Base-by-base conservation (phyloP, 2,113 vertebrate species). In the Lophotis ruficrista region DNA sequence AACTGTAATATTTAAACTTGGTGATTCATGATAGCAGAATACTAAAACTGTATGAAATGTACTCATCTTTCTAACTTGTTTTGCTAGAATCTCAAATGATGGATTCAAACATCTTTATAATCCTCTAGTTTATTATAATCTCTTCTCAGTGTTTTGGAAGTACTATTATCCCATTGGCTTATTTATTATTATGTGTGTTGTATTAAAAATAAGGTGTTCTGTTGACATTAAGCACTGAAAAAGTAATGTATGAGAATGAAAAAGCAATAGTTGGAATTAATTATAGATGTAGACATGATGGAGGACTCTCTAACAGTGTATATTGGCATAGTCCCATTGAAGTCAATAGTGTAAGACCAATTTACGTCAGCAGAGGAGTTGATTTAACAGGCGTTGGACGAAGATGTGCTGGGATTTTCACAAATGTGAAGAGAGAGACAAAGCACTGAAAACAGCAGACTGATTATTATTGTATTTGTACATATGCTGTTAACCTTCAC, bases 1-100 rank as follows among this genome's bases (percentile, higher is more conserved):
- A 97, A 37, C 17, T 87, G 66, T 89, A 96, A 90, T 94, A 90
- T 94, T 96, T 95, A 87, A 96, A 87, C 79, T 58, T 90, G 35
- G 65, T 96, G 87, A 97, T 97, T 92, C 84, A 97, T 87, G 93
- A 73, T 57, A 21, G 1, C 33, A 94, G 82, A 94, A 94, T 82
- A 94, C 25, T 41, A 78, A 83, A 89, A 64, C 53, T 86, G 61
- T 43, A 84, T 76, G 84, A 93, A 95, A 89, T 54, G 8, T 54
- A 70, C 57, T 92, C 60, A 53, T 91, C 47, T 85, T 86, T 91
- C 80, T 92, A 94, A 94, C 45, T 87, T 91, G 30, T 93, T 94
- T 95, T 87, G 28, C 35, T 90, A 81, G 53, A 73, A 71, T 89
- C 80, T 84, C 48, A 93, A 65, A 86, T 94, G 89, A 97, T 93